Percentiles rank a stretch among this genome's conserved stretches.
Conservation (phyloP, 2,113 vertebrate species). For the Electrona antarctica region DNA sequence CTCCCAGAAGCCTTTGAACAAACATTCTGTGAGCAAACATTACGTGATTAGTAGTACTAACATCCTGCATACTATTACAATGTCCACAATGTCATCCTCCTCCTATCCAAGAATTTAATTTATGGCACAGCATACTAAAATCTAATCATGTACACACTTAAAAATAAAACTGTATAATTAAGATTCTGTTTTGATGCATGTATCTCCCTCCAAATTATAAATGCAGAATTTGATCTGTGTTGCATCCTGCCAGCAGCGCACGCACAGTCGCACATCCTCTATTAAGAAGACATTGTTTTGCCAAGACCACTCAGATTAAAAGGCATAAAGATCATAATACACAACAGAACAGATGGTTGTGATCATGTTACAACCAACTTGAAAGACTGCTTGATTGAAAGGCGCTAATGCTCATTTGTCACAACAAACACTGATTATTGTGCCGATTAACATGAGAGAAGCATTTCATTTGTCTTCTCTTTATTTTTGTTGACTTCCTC, state of each 20-base stretch:
- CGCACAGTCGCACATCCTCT: constrained; percentile 6
- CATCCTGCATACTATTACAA: not conserved
- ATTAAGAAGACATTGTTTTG: not conserved
- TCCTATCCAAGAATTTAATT: not conserved
- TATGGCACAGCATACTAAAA: not conserved
- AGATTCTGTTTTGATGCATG: not conserved
- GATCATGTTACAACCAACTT: not conserved
- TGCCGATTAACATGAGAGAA: not conserved
- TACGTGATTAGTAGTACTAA: too few relatives aligned
- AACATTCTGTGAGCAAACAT: too few relatives aligned
- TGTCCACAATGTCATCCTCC: not conserved
- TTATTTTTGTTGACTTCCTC: constrained; percentile 8
- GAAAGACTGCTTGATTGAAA: not conserved
- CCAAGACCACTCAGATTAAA: not conserved
- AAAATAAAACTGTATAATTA: too few relatives aligned
- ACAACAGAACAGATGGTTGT: not conserved
- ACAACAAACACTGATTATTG: not conserved
- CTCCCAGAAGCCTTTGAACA: not conserved
- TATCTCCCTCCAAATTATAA: constrained; percentile 1
- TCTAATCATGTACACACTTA: not conserved
- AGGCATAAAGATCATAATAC: not conserved
- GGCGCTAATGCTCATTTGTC: not conserved
- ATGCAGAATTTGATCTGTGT: constrained; percentile 24
- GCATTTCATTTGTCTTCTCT: not conserved
- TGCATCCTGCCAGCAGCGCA: not conserved